phyloP scores from a whole-genome alignment of 2,113 vertebrate genomes.

The Telmatochromis sp. region DNA sequence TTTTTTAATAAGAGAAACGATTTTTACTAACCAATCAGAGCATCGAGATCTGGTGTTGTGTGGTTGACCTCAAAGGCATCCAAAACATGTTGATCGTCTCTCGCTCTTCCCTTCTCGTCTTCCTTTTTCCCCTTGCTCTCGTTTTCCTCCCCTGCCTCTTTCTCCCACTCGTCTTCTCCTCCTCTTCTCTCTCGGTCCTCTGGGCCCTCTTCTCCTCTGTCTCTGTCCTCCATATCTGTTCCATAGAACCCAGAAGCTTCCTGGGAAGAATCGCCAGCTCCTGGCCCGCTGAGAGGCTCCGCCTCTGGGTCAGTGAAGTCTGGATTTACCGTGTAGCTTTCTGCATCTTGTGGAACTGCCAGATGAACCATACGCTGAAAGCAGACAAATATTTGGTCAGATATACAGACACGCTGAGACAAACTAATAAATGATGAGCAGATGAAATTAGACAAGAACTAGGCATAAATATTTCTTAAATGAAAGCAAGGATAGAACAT shows the following conservation, averaged over 20 bases:
- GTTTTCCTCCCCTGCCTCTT: neutral
- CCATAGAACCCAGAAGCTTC: conserved; percentile 85
- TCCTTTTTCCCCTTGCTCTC: neutral
- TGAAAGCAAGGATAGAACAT: neutral
- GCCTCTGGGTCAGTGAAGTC: conserved; percentile 34
- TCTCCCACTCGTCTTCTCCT: conserved; percentile 40
- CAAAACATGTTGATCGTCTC: neutral
- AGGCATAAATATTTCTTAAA: neutral
- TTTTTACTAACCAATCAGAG: conserved; percentile 41
- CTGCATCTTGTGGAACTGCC: neutral
- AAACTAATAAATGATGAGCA: neutral
- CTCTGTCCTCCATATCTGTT: conserved; percentile 79
- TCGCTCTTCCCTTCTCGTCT: neutral
- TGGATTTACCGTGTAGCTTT: neutral
- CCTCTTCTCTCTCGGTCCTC: conserved; percentile 40
- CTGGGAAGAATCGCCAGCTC: conserved; percentile 62
- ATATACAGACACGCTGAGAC: neutral
- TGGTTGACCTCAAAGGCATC: conserved; percentile 9
- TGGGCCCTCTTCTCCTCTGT: conserved; percentile 46
- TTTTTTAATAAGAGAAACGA: neutral
- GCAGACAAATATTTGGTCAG: neutral
- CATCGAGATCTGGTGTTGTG: conserved; percentile 34
- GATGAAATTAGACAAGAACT: neutral
- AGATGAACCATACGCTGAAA: conserved; percentile 53
- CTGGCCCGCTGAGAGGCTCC: conserved; percentile 20